Conservation (phyloP, 2,888 invertebrate genomes). For the Cylindroiulus punctatus region DNA sequence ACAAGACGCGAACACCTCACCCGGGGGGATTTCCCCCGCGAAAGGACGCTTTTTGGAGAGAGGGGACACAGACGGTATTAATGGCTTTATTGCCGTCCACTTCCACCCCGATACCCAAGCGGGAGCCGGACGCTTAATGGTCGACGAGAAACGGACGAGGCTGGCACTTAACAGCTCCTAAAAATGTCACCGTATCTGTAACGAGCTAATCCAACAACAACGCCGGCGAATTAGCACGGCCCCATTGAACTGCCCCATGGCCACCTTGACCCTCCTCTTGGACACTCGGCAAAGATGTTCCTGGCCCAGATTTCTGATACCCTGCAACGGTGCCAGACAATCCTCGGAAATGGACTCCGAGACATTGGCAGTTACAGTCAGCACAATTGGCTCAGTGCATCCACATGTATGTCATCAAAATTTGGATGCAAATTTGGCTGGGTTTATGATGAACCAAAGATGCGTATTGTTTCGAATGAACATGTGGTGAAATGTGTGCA, state of each 20-base stretch:
- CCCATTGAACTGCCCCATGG: background rate
- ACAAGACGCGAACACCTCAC: slow-evolving; percentile 29
- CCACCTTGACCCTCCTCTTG: background rate
- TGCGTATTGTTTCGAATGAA: too few species aligned
- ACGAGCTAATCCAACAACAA: slow-evolving; percentile 38
- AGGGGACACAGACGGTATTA: background rate
- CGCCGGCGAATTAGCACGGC: slow-evolving; percentile 26
- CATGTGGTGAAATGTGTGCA: too few species aligned
- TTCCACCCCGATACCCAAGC: background rate
- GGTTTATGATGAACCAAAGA: too few species aligned
- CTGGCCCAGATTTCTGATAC: too few species aligned
- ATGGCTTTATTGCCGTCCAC: slow-evolving; percentile 28
- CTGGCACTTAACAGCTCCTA: slow-evolving; percentile 28
- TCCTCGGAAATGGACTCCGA: too few species aligned
- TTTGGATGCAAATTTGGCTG: too few species aligned
- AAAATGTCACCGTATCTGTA: slow-evolving; percentile 33
- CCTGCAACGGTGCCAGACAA: too few species aligned
- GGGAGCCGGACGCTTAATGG: slow-evolving; percentile 7
- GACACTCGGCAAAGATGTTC: too few species aligned
- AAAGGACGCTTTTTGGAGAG: background rate
- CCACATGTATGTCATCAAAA: too few species aligned
- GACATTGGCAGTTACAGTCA: too few species aligned
- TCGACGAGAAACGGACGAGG: background rate
- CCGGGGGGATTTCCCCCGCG: background rate
- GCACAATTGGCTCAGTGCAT: too few species aligned